Percentiles rank a stretch among this genome's conserved stretches.
Conservation (phyloP, 2,797 vertebrate species). For the Clamator glandarius region DNA sequence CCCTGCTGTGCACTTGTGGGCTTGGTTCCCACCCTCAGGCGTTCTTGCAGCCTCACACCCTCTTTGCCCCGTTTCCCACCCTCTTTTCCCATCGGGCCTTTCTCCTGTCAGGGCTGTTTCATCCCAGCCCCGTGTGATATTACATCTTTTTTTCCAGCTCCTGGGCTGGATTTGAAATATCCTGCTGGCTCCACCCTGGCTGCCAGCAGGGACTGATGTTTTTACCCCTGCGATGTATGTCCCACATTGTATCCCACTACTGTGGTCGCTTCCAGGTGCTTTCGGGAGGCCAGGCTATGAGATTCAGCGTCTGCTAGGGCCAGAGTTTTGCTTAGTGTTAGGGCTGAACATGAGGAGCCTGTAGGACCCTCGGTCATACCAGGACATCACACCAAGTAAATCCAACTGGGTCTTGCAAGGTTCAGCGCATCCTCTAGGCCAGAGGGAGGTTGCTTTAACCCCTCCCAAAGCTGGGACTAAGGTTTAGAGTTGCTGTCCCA, state of each 20-base stretch:
- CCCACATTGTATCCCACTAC: too few relatives aligned
- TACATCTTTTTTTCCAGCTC: neutral
- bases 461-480: neutral
- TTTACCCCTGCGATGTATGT: neutral
- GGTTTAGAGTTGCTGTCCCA: neutral
- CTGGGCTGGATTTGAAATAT: neutral
- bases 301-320: neutral
- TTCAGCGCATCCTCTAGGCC: neutral
- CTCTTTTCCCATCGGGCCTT: neutral
- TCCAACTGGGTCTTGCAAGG: neutral
- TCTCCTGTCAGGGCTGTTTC: neutral
- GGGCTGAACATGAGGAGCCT: neutral
- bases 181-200: neutral
- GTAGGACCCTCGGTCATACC: neutral
- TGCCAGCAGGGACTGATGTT: neutral
- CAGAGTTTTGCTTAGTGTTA: neutral
- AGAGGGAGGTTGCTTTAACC: neutral
- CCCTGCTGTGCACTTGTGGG: neutral
- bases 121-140: neutral
- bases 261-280: neutral
- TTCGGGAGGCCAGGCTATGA: neutral
- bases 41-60: fast-evolving
- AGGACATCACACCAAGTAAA: neutral
- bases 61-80: neutral
- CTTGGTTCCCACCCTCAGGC: fast-evolving